Evolutionary conservation across 1,140 invertebrate species (phyloP), one percentile per base, ranked within the genome.

Genomic region (Uloborus diversus): DNA sequence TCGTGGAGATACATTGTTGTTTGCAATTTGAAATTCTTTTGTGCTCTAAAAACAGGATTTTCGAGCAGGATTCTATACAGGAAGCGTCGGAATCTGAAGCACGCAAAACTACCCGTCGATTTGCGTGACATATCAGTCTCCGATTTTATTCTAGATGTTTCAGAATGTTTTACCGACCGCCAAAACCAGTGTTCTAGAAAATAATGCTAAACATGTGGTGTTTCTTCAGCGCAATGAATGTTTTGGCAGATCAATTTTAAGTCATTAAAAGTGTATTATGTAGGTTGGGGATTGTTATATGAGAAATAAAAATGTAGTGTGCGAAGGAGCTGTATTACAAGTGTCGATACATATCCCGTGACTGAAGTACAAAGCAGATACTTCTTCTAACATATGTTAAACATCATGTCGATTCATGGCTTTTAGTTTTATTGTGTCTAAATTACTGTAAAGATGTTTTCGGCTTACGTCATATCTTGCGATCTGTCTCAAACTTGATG

Each of bases 1-100:
- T n/a, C n/a, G n/a, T n/a, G n/a, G n/a, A n/a, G n/a, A n/a, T n/a
- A n/a, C n/a, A n/a, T n/a, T n/a, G n/a, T n/a, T n/a, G n/a, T n/a
- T n/a, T n/a, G n/a, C n/a, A n/a, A n/a, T n/a, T n/a, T n/a, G n/a
- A n/a, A n/a, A n/a, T n/a, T n/a, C n/a, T n/a, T n/a, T 68, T 51
- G 64, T 30, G 37, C 1, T 13, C 9, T 13, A 42, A 51, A 68
- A 68, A 68, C 64, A 68, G 64, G 64, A 68, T 68, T 68, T 68
- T 68, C 42, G 64, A 37, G 64, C 64, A 17, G 42, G 37, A 68
- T 51, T 20, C 27, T 27, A 68, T 68, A 51, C 42, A 49, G 64
- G 64, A 68, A 49, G 28, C 37, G 51, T 30, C 64, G 51, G 64
- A 27, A 28, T 23, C 14, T 17, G 4, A 47, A 17, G 25, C 64